Conservation (phyloP, 2,113 vertebrate genomes). For the Theristicus caerulescens region DNA sequence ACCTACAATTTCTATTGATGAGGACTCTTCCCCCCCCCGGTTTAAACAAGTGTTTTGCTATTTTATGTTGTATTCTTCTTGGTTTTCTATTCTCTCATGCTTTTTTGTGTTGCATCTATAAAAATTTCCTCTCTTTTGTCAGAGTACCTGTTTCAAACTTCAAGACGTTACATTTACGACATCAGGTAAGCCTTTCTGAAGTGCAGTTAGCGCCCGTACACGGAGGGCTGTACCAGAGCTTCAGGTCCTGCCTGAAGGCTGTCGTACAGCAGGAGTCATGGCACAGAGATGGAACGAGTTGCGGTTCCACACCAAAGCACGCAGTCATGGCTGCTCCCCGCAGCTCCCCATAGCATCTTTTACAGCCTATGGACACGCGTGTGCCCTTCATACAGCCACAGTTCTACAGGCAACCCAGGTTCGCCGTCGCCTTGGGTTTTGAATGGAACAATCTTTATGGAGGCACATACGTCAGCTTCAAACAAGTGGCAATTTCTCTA, state of each 20-base stretch:
- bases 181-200: neutral
- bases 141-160: neutral
- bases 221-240: neutral
- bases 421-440: fast-evolving
- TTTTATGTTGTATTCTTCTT: neutral
- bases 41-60: neutral
- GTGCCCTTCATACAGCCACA: neutral
- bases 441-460: neutral
- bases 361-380: fast-evolving
- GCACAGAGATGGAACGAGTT: neutral
- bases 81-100: neutral
- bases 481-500: neutral
- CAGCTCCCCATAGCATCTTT: neutral
- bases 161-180: fast-evolving
- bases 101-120: neutral
- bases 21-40: neutral
- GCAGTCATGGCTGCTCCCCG: neutral
- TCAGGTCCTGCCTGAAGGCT: neutral
- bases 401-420: neutral
- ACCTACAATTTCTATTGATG: neutral
- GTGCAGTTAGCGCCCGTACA: fast-evolving
- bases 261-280: fast-evolving
- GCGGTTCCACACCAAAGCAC: neutral
- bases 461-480: fast-evolving
- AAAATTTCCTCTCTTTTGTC: neutral